Percentiles rank a stretch among this genome's conserved stretches.
Conservation (phyloP, 2,888 invertebrate species). For the Kryphioiulus occultus region DNA sequence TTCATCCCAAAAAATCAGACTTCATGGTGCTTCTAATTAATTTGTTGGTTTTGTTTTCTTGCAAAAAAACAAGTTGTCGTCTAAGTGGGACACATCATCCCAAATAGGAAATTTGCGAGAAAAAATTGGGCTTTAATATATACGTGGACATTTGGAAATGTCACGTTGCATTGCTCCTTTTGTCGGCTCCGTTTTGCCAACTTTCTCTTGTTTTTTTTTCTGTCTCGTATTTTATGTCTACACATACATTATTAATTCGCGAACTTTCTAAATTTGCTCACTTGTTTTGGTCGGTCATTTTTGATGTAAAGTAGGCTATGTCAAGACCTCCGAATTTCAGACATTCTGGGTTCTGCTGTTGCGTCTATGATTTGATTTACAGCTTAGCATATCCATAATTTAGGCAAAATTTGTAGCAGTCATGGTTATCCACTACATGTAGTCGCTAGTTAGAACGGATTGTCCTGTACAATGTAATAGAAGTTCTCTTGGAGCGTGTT, state of each 20-base stretch:
- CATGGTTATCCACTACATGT: no score
- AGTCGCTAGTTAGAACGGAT: no score
- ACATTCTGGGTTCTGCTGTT: background rate
- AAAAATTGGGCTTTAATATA: background rate
- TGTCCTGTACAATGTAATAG: no score
- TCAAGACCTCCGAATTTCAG: background rate
- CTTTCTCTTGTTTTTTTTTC: background rate
- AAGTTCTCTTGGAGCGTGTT: no score
- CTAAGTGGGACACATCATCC: conserved; percentile 14
- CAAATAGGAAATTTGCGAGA: background rate
- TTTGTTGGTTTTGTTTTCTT: background rate
- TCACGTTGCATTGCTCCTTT: background rate
- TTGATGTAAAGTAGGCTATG: conserved; percentile 15
- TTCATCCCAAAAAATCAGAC: background rate
- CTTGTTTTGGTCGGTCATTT: background rate
- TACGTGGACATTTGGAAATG: conserved; percentile 13
- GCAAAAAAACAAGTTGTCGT: conserved; percentile 5
- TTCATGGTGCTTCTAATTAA: background rate
- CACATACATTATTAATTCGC: background rate
- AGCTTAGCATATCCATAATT: background rate
- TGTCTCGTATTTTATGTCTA: background rate
- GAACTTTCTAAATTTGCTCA: background rate
- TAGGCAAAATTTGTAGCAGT: background rate
- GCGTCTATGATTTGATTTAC: background rate
- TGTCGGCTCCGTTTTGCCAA: conserved; percentile 1